Evolutionary conservation across 2,113 vertebrate species (phyloP).

Genomic region (Syngnathus scovelli): DNA sequence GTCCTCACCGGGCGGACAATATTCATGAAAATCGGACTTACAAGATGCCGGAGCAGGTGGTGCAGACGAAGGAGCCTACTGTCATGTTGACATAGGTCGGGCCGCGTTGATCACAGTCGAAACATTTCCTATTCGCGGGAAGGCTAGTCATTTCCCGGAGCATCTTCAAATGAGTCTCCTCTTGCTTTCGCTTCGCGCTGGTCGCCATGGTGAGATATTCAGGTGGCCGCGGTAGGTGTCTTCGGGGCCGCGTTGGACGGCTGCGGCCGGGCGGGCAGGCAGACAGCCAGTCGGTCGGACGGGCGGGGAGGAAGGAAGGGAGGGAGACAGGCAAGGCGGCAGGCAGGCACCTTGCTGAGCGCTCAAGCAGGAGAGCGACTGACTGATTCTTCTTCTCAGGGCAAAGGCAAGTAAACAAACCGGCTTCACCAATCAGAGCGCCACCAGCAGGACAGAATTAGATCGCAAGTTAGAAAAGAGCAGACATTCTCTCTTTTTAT

Average conservation of each 20-base stretch:
- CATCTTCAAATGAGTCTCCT: slow-evolving; percentile 98
- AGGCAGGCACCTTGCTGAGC: slow-evolving; percentile 39
- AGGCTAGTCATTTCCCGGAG: slow-evolving; percentile 95
- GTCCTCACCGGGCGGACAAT: background rate
- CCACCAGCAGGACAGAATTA: slow-evolving; percentile 41
- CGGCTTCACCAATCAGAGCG: slow-evolving; percentile 14
- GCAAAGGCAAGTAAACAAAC: background rate
- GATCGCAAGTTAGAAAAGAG: background rate
- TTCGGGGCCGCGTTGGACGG: slow-evolving; percentile 32
- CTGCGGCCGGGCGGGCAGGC: slow-evolving; percentile 31
- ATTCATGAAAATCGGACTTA: slow-evolving; percentile 67
- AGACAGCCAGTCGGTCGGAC: background rate
- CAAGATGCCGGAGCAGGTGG: slow-evolving; percentile 96
- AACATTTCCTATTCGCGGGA: slow-evolving; percentile 93
- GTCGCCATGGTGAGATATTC: slow-evolving; percentile 80
- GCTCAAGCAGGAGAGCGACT: slow-evolving; percentile 43
- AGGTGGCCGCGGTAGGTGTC: slow-evolving; percentile 21
- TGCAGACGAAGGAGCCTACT: slow-evolving; percentile 96
- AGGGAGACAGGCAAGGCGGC: background rate
- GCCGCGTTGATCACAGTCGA: slow-evolving; percentile 97
- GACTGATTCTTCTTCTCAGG: slow-evolving; percentile 43
- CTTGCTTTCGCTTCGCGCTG: slow-evolving; percentile 93
- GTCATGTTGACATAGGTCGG: slow-evolving; percentile 99
- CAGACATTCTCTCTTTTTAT: no score
- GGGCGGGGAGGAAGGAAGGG: background rate